Conservation (phyloP, 2,797 vertebrate genomes). For the Tinamus major region DNA sequence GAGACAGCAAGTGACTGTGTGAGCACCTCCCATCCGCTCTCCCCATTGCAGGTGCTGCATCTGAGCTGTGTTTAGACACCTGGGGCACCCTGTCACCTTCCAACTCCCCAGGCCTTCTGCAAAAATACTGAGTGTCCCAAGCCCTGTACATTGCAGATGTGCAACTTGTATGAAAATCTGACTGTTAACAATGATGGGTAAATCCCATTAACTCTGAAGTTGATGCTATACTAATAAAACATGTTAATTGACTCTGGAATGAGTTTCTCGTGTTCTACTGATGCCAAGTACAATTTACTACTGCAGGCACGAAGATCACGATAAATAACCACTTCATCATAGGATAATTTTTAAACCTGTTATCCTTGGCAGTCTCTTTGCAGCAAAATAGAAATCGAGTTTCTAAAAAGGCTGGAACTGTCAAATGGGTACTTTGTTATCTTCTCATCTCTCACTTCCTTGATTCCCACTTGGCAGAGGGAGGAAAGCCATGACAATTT, state of each 20-base stretch:
- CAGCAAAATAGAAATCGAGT: neutral
- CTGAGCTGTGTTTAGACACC: neutral
- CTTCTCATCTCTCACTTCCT: neutral
- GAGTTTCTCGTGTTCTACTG: neutral
- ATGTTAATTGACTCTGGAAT: conserved; percentile 3
- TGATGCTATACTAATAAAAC: conserved; percentile 11
- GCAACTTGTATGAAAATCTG: neutral
- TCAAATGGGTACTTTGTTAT: neutral
- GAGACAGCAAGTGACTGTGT: accelerated
- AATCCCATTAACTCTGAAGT: neutral
- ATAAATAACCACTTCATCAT: neutral
- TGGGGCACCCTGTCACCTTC: accelerated
- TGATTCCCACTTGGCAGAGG: neutral
- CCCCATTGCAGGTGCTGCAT: neutral
- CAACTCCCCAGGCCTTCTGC: neutral
- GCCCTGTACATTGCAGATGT: neutral
- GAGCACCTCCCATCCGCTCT: accelerated
- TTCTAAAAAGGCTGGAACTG: neutral
- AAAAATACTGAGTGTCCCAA: neutral
- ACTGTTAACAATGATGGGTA: neutral
- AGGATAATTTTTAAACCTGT: neutral
- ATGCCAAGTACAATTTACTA: conserved; percentile 25
- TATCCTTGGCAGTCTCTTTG: neutral
- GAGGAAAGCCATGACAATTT: neutral
- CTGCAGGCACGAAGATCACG: neutral